phyloP scores from a whole-genome alignment of 2,113 vertebrate genomes.

The Phycodurus eques region DNA sequence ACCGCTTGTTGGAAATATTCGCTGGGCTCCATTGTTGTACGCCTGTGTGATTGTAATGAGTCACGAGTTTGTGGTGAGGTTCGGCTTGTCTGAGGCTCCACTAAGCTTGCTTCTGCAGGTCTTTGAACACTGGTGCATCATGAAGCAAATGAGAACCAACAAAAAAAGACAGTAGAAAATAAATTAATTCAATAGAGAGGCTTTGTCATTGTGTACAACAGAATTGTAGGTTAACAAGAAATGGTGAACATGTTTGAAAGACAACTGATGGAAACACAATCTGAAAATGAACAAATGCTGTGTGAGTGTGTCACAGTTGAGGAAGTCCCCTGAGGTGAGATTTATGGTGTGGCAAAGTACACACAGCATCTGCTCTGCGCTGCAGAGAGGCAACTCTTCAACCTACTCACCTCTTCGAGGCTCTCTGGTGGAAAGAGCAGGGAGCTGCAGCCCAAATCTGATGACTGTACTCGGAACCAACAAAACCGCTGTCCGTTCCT shows the following conservation, averaged over 20 bases:
- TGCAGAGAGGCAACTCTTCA: background rate
- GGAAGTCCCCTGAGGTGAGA: background rate
- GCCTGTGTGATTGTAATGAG: background rate
- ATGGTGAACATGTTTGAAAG: too few relatives aligned
- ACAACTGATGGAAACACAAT: background rate
- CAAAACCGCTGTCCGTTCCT: conserved; percentile 91
- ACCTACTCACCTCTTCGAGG: conserved; percentile 64
- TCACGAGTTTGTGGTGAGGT: conserved; percentile 9
- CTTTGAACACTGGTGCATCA: conserved; percentile 21
- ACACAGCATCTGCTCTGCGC: background rate
- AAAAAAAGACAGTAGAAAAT: background rate
- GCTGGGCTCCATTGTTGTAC: background rate
- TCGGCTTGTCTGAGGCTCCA: conserved; percentile 11
- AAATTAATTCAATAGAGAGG: background rate
- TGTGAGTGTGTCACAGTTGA: background rate
- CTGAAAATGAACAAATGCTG: background rate
- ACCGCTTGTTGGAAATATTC: background rate
- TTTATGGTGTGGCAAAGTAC: conserved; percentile 18
- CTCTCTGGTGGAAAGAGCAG: conserved; percentile 71
- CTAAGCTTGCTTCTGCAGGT: conserved; percentile 11
- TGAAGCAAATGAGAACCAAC: background rate
- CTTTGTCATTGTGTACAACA: background rate
- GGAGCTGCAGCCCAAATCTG: conserved; percentile 72
- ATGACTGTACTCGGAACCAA: conserved; percentile 85
- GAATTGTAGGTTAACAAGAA: background rate